These are phyloP conservation scores for Enteromius afrohamiltoni DNA, from an alignment of 2,797 vertebrate species.

Conservation along the genomic window DNA sequence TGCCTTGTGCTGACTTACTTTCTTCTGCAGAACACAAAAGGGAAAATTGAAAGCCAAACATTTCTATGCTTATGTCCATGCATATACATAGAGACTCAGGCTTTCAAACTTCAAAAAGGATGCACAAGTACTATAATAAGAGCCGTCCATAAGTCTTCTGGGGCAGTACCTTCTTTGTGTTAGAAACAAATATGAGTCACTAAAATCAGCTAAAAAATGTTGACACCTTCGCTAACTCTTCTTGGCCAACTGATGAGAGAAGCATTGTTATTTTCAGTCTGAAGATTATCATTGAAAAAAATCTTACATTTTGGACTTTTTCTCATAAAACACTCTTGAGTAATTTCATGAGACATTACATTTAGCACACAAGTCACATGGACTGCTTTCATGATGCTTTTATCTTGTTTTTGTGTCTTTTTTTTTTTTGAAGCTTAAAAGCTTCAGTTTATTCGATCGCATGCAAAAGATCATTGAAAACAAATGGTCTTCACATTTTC, in stretches of 20 bases:
- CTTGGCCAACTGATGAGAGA: not conserved
- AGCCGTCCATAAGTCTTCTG: not conserved
- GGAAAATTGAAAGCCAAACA: not conserved
- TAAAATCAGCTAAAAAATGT: not conserved
- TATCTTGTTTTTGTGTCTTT: not conserved
- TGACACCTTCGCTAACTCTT: not conserved
- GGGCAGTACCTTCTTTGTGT: not conserved
- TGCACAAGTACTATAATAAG: not conserved
- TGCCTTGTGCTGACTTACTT: not conserved
- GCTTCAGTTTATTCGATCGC: not conserved
- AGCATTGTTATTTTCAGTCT: not conserved
- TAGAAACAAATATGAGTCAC: not conserved
- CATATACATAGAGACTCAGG: not conserved
- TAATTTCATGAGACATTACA: not conserved
- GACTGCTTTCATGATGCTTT: slow-evolving; percentile 4
- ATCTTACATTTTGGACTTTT: not conserved
- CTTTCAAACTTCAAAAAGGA: slow-evolving; percentile 10
- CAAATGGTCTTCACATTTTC: slow-evolving; percentile 11
- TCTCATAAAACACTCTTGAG: not conserved
- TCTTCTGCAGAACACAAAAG: slow-evolving; percentile 5
- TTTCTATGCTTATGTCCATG: not conserved
- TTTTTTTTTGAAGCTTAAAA: not conserved
- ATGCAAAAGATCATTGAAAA: slow-evolving; percentile 9
- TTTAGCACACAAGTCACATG: not conserved
- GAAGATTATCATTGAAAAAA: not conserved